Conservation (phyloP, 2,113 vertebrate species). For the Smithornis capensis region DNA sequence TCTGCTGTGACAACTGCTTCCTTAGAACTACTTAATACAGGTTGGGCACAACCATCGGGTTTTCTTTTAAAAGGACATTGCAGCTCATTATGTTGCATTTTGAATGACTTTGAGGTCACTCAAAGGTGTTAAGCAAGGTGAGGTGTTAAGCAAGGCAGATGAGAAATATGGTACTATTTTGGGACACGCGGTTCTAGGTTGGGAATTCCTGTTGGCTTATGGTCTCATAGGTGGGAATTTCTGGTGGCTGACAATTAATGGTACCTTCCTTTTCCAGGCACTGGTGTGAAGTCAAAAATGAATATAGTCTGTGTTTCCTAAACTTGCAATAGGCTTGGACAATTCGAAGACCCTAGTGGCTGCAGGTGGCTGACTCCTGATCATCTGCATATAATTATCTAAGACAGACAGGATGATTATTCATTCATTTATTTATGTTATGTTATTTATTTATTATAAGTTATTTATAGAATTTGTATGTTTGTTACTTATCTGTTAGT, state of each 20-base stretch:
- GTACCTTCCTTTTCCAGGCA: background rate
- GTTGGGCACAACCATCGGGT: background rate
- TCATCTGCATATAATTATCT: background rate
- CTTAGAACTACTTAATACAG: background rate
- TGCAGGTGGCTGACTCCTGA: background rate
- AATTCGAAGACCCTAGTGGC: background rate
- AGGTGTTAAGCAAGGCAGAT: background rate
- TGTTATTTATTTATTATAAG: too few relatives aligned
- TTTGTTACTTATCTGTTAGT: background rate
- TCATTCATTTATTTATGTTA: background rate
- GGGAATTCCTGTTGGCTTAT: rapidly evolving
- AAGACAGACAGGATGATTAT: background rate
- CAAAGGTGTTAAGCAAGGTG: too few relatives aligned
- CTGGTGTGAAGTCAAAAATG: background rate
- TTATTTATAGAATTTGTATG: background rate
- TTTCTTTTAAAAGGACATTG: background rate
- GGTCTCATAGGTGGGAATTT: background rate
- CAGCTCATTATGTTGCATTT: background rate
- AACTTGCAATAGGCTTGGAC: background rate
- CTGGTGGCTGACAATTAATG: rapidly evolving
- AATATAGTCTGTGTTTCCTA: background rate
- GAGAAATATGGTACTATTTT: background rate
- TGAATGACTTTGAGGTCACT: background rate
- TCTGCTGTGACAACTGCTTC: constrained; percentile 64
- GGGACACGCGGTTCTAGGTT: background rate